Evolutionary conservation across 2,113 vertebrate genomes (phyloP), one percentile per base, ranked within the genome.

Genomic region (Mellivora capensis): DNA sequence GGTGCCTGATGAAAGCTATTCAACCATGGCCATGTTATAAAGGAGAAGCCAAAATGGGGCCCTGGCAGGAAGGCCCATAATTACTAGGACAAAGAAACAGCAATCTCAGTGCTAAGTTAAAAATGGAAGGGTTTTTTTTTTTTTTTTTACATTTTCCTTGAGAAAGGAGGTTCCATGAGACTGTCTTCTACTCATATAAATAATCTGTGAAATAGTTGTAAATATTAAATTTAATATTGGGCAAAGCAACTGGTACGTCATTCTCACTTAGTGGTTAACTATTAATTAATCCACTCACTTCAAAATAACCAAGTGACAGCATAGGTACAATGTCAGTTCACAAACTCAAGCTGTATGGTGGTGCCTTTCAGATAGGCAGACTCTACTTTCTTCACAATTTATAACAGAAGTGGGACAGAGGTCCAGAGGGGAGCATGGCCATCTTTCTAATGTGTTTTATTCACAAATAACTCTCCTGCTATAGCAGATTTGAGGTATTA

Each of bases 11-110:
- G 93, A 94, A 98, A 97, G 77, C 76, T 52, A 44, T 94, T 98
- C 96, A 97, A 57, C 42, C 94, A 93, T 93, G 82, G 97, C 90
- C 61, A 39, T 76, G 12, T 34, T 83, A 27, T 92, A 89, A 98
- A 95, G 97, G 23, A 61, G 92, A 98, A 97, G 91, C 44, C 90
- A 77, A 96, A 97, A 96, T 59, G 59, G 74, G 76, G n/a, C 76
- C 37, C 69, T 96, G 93, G 85, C 85, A 97, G 84, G 89, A 96
- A 97, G 96, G 49, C 14, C 93, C 61, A 94, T 69, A 97, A 96
- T 91, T 96, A 86, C 97, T 98, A 87, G 87, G 76, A 97, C 81
- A 98, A 94, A 95, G 93, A 96, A 96, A 94, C 52, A 92, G n/a
- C 31, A 69, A 4, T 72, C 27, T 59, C 79, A 61, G 61, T n/a